phyloP scores from a whole-genome alignment of 1,140 invertebrate genomes.

The Drosophila sturtevanti region DNA sequence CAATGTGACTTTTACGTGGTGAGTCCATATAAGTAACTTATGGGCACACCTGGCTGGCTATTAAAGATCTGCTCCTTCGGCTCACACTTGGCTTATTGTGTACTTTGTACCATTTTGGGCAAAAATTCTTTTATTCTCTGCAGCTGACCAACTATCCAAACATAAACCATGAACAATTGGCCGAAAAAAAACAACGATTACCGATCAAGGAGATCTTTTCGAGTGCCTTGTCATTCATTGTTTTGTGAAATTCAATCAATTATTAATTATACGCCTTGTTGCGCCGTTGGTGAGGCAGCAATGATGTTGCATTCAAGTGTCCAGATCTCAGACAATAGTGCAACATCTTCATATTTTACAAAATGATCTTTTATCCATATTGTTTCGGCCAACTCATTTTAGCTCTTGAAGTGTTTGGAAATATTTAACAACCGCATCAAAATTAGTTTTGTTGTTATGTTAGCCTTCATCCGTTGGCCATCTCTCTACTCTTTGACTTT shows the following conservation, averaged over 20 bases:
- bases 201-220: neutral
- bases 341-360: constrained; percentile 61
- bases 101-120: constrained; percentile 70
- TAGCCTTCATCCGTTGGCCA: constrained; percentile 60
- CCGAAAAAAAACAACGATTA: neutral
- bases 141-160: constrained; percentile 28
- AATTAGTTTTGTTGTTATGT: constrained; percentile 79
- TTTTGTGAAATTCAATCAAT: constrained; percentile 68
- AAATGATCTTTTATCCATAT: constrained; percentile 45
- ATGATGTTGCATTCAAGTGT: constrained; percentile 41
- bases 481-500: constrained; percentile 17
- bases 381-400: constrained; percentile 43
- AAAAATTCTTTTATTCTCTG: constrained; percentile 56
- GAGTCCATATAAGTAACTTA: constrained; percentile 57
- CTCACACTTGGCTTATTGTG: constrained; percentile 35
- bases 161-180: neutral
- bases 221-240: constrained; percentile 61
- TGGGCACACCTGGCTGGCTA: constrained; percentile 62
- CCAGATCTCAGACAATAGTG: constrained; percentile 49
- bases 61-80: constrained; percentile 25
- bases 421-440: constrained; percentile 79
- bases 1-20: constrained; percentile 55
- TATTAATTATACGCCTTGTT: constrained; percentile 78
- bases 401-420: constrained; percentile 67
- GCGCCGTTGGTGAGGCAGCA: constrained; percentile 7